These are phyloP conservation scores for Cyanoderma ruficeps DNA, from an alignment of 2,113 vertebrate genomes.

Conservation along the genomic window DNA sequence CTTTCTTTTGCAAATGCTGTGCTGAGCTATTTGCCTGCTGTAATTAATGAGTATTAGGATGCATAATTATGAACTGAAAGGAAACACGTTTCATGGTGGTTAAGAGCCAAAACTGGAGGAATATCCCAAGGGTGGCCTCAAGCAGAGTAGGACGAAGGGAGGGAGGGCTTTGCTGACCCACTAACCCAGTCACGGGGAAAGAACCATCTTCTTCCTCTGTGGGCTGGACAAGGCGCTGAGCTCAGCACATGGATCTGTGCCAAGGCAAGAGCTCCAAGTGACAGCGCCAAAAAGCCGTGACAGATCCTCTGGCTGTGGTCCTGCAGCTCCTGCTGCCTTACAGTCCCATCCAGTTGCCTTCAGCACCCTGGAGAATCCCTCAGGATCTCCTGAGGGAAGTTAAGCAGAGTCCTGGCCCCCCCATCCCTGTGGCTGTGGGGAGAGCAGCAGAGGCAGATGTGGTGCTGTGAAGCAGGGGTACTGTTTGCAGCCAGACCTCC, in stretches of 20 bases:
- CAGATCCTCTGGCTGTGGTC: neutral
- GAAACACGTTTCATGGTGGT: neutral
- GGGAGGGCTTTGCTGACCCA: neutral
- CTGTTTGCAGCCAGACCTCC: neutral
- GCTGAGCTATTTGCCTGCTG: conserved; percentile 52
- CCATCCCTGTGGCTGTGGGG: accelerated
- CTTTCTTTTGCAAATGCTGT: conserved; percentile 21
- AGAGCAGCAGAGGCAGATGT: accelerated
- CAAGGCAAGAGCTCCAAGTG: neutral
- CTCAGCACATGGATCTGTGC: neutral
- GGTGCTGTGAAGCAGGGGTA: accelerated
- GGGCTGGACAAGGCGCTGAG: neutral
- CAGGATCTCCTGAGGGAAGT: accelerated
- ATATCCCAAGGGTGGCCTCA: neutral
- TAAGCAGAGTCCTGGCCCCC: neutral
- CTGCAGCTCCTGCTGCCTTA: neutral
- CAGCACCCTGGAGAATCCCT: neutral
- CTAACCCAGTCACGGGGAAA: neutral
- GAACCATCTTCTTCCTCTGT: neutral
- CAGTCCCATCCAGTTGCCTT: neutral
- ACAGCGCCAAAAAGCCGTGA: neutral
- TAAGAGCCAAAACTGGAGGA: neutral
- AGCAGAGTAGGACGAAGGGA: neutral
- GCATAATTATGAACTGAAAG: conserved; percentile 64
- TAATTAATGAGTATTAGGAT: conserved; percentile 65